These are phyloP conservation scores for Arizona elegans DNA, from an alignment of 2,113 vertebrate species.

Conservation along the genomic window DNA sequence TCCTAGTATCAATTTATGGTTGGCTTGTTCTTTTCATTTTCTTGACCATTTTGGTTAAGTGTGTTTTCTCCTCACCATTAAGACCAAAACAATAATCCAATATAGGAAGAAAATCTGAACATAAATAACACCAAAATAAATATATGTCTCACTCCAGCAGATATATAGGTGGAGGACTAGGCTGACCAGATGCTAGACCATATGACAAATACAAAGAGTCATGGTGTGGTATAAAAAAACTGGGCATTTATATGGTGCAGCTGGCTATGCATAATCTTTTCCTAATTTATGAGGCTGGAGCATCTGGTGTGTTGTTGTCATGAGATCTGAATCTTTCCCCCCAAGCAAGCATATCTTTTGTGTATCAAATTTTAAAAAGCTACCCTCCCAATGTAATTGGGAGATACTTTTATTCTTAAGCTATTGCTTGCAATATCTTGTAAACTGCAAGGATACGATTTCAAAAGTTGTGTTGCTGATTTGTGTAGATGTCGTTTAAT, in stretches of 20 bases:
- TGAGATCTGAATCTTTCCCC: slow-evolving; percentile 47
- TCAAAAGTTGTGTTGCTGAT: background rate
- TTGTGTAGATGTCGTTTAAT: background rate
- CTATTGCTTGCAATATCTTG: background rate
- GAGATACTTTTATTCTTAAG: background rate
- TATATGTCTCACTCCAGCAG: slow-evolving; percentile 57
- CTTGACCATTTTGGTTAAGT: background rate
- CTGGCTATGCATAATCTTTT: slow-evolving; percentile 73
- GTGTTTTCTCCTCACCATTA: background rate
- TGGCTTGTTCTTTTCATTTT: background rate
- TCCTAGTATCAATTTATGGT: background rate
- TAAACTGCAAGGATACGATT: background rate
- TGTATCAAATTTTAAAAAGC: slow-evolving; percentile 35
- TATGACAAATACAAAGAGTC: slow-evolving; percentile 71
- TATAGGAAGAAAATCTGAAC: slow-evolving; percentile 42
- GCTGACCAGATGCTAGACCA: slow-evolving; percentile 71
- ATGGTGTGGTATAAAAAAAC: slow-evolving; percentile 63
- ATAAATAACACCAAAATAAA: slow-evolving; percentile 42
- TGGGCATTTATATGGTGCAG: slow-evolving; percentile 66
- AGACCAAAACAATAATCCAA: slow-evolving; percentile 26
- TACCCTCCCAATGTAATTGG: background rate
- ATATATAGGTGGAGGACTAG: slow-evolving; percentile 59
- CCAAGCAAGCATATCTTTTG: slow-evolving; percentile 25
- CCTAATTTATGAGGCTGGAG: slow-evolving; percentile 70
- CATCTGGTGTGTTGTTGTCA: slow-evolving; percentile 69